phyloP scores from a whole-genome alignment of 2,888 invertebrate genomes.

The Machimus rusticus region DNA sequence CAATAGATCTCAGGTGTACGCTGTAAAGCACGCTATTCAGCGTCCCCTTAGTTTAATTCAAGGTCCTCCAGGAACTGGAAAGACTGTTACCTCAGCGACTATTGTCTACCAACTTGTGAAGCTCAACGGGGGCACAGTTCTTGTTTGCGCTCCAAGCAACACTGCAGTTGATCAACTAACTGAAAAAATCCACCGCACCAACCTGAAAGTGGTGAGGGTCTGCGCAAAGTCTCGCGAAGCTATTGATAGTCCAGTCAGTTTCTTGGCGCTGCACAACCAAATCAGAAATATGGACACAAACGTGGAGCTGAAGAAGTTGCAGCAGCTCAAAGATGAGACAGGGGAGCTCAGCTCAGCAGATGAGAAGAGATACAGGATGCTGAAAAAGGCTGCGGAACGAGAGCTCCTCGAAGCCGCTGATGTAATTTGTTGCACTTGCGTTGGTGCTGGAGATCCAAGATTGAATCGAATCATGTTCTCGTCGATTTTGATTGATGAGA shows the following conservation, averaged over 20 bases:
- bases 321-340: conserved; percentile 96
- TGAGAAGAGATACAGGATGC: conserved; percentile 89
- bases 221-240: conserved; percentile 98
- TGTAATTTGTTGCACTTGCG: conserved; percentile 98
- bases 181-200: conserved; percentile 97
- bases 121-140: conserved; percentile 91
- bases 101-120: conserved; percentile 98
- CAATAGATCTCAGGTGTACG: conserved; percentile 97
- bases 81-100: conserved; percentile 99
- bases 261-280: conserved; percentile 96
- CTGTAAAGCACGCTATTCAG: conserved; percentile 97
- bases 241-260: conserved; percentile 96
- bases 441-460: conserved; percentile 96
- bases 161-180: conserved; percentile 99
- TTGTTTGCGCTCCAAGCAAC: conserved; percentile 99
- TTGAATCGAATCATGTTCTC: conserved; percentile 93
- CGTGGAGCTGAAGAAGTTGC: conserved; percentile 92
- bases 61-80: conserved; percentile 93
- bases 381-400: conserved; percentile 91
- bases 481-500: conserved; percentile 96
- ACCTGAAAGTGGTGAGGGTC: conserved; percentile 89
- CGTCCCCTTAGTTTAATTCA: conserved; percentile 96
- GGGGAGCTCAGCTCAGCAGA: conserved; percentile 96
- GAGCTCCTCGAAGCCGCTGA: conserved; percentile 94
- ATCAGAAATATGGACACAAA: conserved; percentile 93